Evolutionary conservation across 37 sponge, comb jelly and placozoan genomes (phyloP).

Genomic region (Diacarnus erythraeanus): DNA sequence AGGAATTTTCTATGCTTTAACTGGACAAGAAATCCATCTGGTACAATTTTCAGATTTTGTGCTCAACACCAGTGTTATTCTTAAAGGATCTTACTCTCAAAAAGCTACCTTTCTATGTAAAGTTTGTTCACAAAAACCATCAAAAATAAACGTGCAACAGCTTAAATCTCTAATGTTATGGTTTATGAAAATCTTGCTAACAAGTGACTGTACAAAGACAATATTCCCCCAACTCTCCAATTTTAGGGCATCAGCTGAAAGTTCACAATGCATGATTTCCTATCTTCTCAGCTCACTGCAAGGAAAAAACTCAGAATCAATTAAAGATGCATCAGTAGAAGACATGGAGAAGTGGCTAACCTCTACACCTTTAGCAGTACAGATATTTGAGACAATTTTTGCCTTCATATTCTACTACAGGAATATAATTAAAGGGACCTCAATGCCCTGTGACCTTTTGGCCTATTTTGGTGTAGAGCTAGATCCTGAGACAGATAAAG

Average conservation of each 20-base stretch:
- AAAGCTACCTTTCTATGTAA: slow-evolving; percentile 2
- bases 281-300: neutral
- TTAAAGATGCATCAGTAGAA: neutral
- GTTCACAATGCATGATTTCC: neutral
- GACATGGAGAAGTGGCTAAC: slow-evolving; percentile 16
- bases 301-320: neutral
- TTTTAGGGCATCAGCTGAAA: slow-evolving; percentile 5
- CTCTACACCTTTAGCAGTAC: neutral
- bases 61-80: slow-evolving; percentile 11
- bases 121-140: neutral
- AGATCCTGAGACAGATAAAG: neutral
- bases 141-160: slow-evolving; percentile 7
- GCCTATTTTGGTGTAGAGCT: slow-evolving; percentile 8
- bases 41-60: slow-evolving; percentile 40
- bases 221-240: slow-evolving; percentile 15
- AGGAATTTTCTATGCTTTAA: slow-evolving; percentile 14
- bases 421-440: neutral
- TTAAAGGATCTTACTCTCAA: slow-evolving; percentile 38
- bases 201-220: neutral
- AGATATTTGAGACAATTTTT: slow-evolving; percentile 29
- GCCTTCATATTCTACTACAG: slow-evolving; percentile 16
- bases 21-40: neutral
- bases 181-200: slow-evolving; percentile 7
- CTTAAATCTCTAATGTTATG: slow-evolving; percentile 6
- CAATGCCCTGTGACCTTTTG: neutral